Evolutionary conservation across 2,113 vertebrate species (phyloP), one percentile per base, ranked within the genome.

Genomic region (Parotia lawesii): DNA sequence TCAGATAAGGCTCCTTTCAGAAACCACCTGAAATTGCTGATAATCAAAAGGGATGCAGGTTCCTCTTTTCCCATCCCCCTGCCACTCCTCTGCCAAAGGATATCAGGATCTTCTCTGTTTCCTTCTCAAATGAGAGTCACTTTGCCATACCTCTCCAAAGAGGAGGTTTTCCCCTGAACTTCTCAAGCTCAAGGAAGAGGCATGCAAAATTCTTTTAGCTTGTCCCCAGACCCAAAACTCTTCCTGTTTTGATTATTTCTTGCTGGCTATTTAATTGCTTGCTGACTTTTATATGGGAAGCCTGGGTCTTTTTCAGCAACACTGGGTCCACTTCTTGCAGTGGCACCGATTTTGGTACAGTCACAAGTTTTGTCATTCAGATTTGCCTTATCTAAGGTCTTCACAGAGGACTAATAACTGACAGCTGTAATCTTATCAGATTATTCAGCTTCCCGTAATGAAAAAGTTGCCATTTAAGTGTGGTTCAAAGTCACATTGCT

Each of bases 31-130:
- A 82, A 77, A 88, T 2, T 19, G 23, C 10, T 53, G 28, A 17
- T 42, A 48, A n/a, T 35, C 24, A 31, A 47, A 86, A 70, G 21
- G 2, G 9, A 56, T 1, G 0, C 0, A 1, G 4, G 11, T 47
- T 89, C 12, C 13, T 51, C 65, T 83, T 72, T 48, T 48, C 47
- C 24, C 23, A 12, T n/a, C 5, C 7, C 9, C 22, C 27, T n/a
- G 25, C 4, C 5, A 6, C 48, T 69, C 7, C 6, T 71, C 20
- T 57, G 18, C 9, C 23, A 31, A 47, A 37, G 16, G 21, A 53
- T 29, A 13, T 50, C 29, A 64, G 27, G 11, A 72, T 56, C 28
- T 67, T 82, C 24, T 54, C 3, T 1, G 6, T 23, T 88, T 73
- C 80, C 60, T 77, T 66, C 60, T 35, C 35, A 66, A 77, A 58